These are phyloP conservation scores for Cyrtorhinus lividipennis DNA, from an alignment of 1,140 invertebrate species.

Conservation along the genomic window DNA sequence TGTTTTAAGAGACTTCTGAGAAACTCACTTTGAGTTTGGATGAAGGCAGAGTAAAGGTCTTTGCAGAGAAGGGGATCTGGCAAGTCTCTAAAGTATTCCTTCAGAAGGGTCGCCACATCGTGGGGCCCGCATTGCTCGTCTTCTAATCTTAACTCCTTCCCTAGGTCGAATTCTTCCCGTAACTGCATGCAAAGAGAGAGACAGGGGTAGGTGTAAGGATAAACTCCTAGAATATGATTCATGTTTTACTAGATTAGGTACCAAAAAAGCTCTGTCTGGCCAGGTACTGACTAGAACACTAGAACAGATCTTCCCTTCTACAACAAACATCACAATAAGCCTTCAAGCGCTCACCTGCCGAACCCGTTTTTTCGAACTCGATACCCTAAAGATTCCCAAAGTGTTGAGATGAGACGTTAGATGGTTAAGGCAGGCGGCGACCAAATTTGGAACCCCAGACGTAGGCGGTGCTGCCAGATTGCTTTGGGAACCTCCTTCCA, in stretches of 20 bases:
- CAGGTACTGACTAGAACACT: too few species aligned
- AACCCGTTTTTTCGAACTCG: constrained; percentile 76
- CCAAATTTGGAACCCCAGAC: constrained; percentile 47
- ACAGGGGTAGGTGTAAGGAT: constrained; percentile 4
- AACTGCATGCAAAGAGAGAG: constrained; percentile 42
- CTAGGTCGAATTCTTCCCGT: constrained; percentile 77
- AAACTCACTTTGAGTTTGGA: constrained; percentile 84
- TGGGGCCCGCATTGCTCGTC: constrained; percentile 75
- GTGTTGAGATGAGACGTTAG: constrained; percentile 61
- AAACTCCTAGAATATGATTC: too few species aligned
- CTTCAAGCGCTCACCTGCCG: constrained; percentile 63
- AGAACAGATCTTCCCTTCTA: too few species aligned
- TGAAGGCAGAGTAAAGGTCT: constrained; percentile 74
- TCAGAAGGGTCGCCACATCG: constrained; percentile 81
- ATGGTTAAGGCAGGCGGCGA: constrained; percentile 63
- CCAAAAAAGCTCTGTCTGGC: too few species aligned
- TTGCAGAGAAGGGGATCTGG: constrained; percentile 81
- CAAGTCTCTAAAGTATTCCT: constrained; percentile 84
- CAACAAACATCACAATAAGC: too few species aligned
- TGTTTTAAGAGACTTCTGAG: too few species aligned
- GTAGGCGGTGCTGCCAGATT: constrained; percentile 24
- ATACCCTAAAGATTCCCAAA: constrained; percentile 77
- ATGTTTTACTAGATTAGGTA: too few species aligned
- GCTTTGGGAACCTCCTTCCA: constrained; percentile 26
- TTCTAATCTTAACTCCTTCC: constrained; percentile 57